phyloP scores from a whole-genome alignment of 2,888 invertebrate species.

The Horisme vitalbata region DNA sequence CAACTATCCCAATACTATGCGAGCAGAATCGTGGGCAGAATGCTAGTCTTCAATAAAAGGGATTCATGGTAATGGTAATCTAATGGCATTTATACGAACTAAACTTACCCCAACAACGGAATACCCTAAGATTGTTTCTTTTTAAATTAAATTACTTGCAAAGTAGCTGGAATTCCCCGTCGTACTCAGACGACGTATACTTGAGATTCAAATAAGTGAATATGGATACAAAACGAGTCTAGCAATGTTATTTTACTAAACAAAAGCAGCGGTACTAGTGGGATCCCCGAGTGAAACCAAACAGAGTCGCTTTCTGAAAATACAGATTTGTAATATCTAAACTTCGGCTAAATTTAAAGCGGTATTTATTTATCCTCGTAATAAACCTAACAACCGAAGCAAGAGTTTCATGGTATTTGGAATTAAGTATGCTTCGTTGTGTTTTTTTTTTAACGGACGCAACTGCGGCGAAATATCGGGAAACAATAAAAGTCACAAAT shows the following conservation, averaged over 20 bases:
- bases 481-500: too few species aligned
- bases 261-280: constrained; percentile 9
- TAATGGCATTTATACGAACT: too few species aligned
- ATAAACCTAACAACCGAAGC: too few species aligned
- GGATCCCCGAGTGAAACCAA: constrained; percentile 21
- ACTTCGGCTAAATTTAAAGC: neutral
- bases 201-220: constrained; percentile 19
- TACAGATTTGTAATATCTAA: constrained; percentile 16
- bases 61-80: too few species aligned
- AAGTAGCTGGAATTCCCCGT: constrained; percentile 6
- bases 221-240: constrained; percentile 15
- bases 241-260: constrained; percentile 19
- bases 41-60: too few species aligned
- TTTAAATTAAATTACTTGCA: constrained; percentile 12
- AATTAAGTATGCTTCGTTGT: too few species aligned
- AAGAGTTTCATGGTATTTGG: too few species aligned
- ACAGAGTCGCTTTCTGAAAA: constrained; percentile 19
- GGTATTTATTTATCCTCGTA: neutral
- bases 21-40: too few species aligned
- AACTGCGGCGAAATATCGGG: too few species aligned
- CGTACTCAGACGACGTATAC: constrained; percentile 9
- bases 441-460: too few species aligned
- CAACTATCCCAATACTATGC: too few species aligned
- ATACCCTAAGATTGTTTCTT: neutral
- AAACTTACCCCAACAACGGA: neutral